phyloP scores from a whole-genome alignment of 2,888 invertebrate genomes.

The Criorhina ranunculi region DNA sequence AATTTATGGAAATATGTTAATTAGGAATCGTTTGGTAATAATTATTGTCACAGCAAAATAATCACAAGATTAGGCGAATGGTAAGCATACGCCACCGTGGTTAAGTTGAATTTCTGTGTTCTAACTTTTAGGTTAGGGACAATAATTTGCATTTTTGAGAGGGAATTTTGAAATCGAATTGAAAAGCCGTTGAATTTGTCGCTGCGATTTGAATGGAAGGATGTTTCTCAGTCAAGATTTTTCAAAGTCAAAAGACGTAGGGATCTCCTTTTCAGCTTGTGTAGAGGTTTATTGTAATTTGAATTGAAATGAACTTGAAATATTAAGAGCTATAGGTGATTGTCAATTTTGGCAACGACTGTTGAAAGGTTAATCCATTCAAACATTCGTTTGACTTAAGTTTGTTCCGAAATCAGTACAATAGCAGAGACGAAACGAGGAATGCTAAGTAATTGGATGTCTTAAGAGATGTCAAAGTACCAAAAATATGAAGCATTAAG shows the following conservation, averaged over 20 bases:
- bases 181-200: constrained; percentile 1
- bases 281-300: not conserved
- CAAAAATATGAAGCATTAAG: too few relatives aligned
- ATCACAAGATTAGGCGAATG: constrained; percentile 34
- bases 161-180: constrained; percentile 12
- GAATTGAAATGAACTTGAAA: not conserved
- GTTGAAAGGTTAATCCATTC: too few relatives aligned
- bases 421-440: too few relatives aligned
- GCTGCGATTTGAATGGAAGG: not conserved
- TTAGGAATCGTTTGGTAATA: constrained; percentile 62
- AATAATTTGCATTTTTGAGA: constrained; percentile 17
- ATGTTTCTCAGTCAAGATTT: not conserved
- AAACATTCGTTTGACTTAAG: too few relatives aligned
- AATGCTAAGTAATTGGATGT: too few relatives aligned
- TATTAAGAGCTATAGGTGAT: too few relatives aligned
- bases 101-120: not conserved
- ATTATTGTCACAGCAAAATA: constrained; percentile 46
- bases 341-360: too few relatives aligned
- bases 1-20: constrained; percentile 68
- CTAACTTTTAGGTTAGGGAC: not conserved
- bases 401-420: too few relatives aligned
- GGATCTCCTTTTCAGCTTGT: not conserved
- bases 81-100: constrained; percentile 64
- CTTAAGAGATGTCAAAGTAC: too few relatives aligned
- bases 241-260: not conserved